These are phyloP conservation scores for Vidua macroura DNA, from an alignment of 2,113 vertebrate species.

Conservation along the genomic window DNA sequence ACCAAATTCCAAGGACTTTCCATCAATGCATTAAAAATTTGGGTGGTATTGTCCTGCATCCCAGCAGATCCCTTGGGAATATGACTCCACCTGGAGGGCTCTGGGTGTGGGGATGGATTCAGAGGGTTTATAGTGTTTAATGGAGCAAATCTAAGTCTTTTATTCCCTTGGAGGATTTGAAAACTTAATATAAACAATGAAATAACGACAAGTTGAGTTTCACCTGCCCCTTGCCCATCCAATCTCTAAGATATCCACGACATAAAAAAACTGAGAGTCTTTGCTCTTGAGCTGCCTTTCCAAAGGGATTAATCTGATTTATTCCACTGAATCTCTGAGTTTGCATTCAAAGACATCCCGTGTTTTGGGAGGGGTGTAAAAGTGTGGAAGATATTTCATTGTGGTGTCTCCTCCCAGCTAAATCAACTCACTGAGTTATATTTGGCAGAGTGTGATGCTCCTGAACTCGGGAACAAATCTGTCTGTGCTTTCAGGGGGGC, in stretches of 20 bases:
- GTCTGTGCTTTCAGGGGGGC: neutral
- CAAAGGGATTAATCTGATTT: neutral
- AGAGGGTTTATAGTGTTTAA: accelerated
- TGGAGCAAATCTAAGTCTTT: neutral
- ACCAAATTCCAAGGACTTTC: neutral
- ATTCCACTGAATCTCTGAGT: neutral
- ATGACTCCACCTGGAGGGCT: neutral
- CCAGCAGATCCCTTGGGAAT: neutral
- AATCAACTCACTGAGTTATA: neutral
- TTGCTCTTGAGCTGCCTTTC: neutral
- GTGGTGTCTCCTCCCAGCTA: neutral
- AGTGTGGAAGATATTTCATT: neutral
- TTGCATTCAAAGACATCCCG: neutral
- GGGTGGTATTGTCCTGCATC: neutral
- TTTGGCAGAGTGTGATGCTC: neutral
- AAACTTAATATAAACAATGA: neutral
- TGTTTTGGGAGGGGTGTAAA: neutral
- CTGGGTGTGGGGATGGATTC: neutral
- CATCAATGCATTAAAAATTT: neutral
- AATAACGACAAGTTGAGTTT: neutral
- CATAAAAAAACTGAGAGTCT: neutral
- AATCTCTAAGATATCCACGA: accelerated
- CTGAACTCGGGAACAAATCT: neutral
- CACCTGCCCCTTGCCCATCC: neutral
- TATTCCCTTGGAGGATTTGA: neutral